Evolutionary conservation across 92 coral and sea anemone species (phyloP).

Genomic region (Micromussa lordhowensis): DNA sequence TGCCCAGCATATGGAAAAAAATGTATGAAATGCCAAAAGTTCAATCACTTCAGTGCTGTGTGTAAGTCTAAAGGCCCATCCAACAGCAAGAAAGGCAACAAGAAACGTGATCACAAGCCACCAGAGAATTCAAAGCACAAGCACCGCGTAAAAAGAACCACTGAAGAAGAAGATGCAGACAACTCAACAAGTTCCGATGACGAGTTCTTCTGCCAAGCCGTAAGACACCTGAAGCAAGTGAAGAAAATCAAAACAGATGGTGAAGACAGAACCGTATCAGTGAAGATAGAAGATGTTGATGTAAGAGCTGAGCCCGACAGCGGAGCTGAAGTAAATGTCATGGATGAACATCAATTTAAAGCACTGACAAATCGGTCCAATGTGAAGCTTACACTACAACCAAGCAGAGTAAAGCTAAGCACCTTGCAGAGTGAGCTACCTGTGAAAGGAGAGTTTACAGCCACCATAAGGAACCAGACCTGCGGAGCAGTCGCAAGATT

Average conservation of each 20-base stretch:
- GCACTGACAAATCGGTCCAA: no score
- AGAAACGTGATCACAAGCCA: neutral
- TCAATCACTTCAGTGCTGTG: slow-evolving; percentile 60
- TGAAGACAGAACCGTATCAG: slow-evolving; percentile 28
- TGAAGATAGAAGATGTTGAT: slow-evolving; percentile 44
- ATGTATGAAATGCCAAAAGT: slow-evolving; percentile 64
- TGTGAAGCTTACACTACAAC: no score
- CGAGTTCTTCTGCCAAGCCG: slow-evolving; percentile 51
- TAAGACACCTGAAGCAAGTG: slow-evolving; percentile 35
- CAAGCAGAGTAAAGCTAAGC: no score
- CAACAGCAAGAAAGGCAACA: neutral
- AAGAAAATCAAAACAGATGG: slow-evolving; percentile 20
- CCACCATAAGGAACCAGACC: slow-evolving; percentile 39
- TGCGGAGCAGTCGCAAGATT: slow-evolving; percentile 52
- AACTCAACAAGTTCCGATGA: slow-evolving; percentile 41
- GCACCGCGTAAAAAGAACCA: slow-evolving; percentile 23
- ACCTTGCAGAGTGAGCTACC: no score
- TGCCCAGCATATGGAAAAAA: slow-evolving; percentile 66
- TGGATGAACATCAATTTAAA: slow-evolving; percentile 50
- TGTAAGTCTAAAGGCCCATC: slow-evolving; percentile 5
- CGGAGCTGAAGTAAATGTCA: slow-evolving; percentile 46
- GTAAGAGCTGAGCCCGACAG: slow-evolving; percentile 51
- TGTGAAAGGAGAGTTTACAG: slow-evolving; percentile 25
- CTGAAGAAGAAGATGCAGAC: slow-evolving; percentile 14
- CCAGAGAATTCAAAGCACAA: neutral